A percentile compares a stretch with the other conserved stretches of the same genome.
These are phyloP conservation scores for Apamea crenata DNA, from an alignment of 2,888 invertebrate genomes.

Conservation along the genomic window DNA sequence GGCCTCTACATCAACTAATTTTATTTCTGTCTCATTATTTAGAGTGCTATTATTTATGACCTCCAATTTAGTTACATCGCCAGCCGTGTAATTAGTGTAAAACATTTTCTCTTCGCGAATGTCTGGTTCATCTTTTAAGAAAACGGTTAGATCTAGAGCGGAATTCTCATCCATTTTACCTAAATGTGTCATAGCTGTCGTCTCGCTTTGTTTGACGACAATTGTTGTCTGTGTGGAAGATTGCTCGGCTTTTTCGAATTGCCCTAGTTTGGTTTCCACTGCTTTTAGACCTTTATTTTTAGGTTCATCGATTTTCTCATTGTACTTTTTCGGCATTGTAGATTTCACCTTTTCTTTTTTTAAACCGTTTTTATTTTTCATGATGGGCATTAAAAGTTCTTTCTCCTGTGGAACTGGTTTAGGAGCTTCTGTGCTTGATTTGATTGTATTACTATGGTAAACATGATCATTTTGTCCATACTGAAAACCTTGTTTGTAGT, in stretches of 20 bases:
- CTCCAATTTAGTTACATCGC: constrained; percentile 73
- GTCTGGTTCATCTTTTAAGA: constrained; percentile 78
- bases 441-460: constrained; percentile 55
- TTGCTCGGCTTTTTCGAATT: constrained; percentile 63
- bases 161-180: constrained; percentile 69
- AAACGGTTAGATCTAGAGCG: constrained; percentile 82
- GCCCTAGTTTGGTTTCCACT: constrained; percentile 67
- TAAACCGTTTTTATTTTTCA: constrained; percentile 65
- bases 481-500: constrained; percentile 69
- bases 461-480: constrained; percentile 63
- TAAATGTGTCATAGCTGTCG: constrained; percentile 57
- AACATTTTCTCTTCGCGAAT: constrained; percentile 62
- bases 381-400: constrained; percentile 61
- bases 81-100: constrained; percentile 65
- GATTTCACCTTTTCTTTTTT: constrained; percentile 78
- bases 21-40: constrained; percentile 65
- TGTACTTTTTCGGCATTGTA: constrained; percentile 83
- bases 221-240: constrained; percentile 58
- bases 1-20: constrained; percentile 60
- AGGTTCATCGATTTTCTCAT: constrained; percentile 76
- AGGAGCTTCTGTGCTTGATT: constrained; percentile 67
- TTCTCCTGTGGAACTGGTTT: constrained; percentile 59
- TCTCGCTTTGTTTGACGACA: constrained; percentile 54
- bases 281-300: constrained; percentile 75
- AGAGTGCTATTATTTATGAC: constrained; percentile 55